A percentile compares a stretch with the other conserved stretches of the same genome.
Conservation (phyloP, 1,140 invertebrate genomes). For the Neoseiulus cucumeris region DNA sequence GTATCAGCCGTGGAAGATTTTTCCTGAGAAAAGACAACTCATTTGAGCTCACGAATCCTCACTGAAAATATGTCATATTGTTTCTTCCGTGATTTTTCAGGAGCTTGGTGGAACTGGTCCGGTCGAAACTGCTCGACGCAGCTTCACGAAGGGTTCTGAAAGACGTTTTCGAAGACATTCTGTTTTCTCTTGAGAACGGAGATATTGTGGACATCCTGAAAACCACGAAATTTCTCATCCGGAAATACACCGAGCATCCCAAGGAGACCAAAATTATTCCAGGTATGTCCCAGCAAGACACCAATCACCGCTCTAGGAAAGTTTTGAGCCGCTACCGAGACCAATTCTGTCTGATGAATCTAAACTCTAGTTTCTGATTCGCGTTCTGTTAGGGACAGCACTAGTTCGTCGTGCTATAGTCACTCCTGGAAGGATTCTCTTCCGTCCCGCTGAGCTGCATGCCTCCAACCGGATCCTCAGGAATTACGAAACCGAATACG, state of each 20-base stretch:
- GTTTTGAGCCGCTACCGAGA: not conserved
- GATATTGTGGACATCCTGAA: not conserved
- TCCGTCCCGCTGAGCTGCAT: slow-evolving; percentile 16
- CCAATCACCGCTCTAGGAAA: too few relatives aligned
- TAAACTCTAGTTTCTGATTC: not conserved
- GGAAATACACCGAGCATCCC: not conserved
- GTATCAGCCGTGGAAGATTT: too few relatives aligned
- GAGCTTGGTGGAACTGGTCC: not conserved
- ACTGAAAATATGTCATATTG: too few relatives aligned
- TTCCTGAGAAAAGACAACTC: too few relatives aligned
- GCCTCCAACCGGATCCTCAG: slow-evolving; percentile 18
- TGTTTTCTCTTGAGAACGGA: not conserved
- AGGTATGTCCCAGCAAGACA: not conserved
- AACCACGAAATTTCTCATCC: not conserved
- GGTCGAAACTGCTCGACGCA: not conserved
- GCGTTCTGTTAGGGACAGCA: not conserved
- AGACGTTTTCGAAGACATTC: not conserved
- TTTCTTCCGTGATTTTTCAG: too few relatives aligned
- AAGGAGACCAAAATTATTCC: not conserved
- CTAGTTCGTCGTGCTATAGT: slow-evolving; percentile 16
- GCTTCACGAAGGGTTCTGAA: not conserved
- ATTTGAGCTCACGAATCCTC: too few relatives aligned
- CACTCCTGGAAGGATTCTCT: slow-evolving; percentile 14
- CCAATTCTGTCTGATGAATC: not conserved
- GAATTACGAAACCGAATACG: slow-evolving; percentile 17